phyloP scores from a whole-genome alignment of 2,113 vertebrate species.

The Etia nguti region DNA sequence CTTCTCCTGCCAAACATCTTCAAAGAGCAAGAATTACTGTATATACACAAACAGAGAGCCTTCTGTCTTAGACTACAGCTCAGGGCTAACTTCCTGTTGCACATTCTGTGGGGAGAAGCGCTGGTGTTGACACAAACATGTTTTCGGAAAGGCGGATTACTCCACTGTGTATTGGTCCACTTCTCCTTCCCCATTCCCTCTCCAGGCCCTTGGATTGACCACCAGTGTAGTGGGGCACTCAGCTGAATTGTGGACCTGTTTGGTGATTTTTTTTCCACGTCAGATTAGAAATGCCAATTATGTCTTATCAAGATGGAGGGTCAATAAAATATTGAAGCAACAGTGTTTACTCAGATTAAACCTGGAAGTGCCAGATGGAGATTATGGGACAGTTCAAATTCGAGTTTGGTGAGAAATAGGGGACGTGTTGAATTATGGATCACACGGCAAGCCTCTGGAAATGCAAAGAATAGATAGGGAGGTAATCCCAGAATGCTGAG shows the following conservation, averaged over 20 bases:
- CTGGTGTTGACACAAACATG: neutral
- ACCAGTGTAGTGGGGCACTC: slow-evolving; percentile 5
- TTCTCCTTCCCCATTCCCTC: neutral
- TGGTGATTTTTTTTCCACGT: slow-evolving; percentile 21
- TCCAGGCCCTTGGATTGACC: slow-evolving; percentile 14
- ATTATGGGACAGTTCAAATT: slow-evolving; percentile 67
- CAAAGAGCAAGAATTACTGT: slow-evolving; percentile 25
- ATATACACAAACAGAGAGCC: slow-evolving; percentile 1
- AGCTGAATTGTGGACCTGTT: slow-evolving; percentile 6
- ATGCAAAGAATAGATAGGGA: slow-evolving; percentile 62
- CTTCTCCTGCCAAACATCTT: slow-evolving; percentile 22
- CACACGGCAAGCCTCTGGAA: slow-evolving; percentile 52
- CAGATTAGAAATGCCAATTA: slow-evolving; percentile 69
- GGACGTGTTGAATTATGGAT: slow-evolving; percentile 68
- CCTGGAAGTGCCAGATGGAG: slow-evolving; percentile 62
- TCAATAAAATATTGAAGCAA: slow-evolving; percentile 71
- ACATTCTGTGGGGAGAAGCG: neutral
- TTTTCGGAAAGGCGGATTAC: slow-evolving; percentile 38
- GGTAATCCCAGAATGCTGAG: slow-evolving; percentile 65
- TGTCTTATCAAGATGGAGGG: slow-evolving; percentile 62
- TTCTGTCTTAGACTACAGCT: slow-evolving; percentile 19
- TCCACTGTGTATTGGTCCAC: neutral
- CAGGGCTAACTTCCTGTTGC: slow-evolving; percentile 8
- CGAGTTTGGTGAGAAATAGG: slow-evolving; percentile 58
- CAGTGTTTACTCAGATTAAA: slow-evolving; percentile 68